Percentiles rank a stretch among this genome's conserved stretches.
Evolutionary conservation across 2,113 vertebrate species (phyloP).

Genomic region (Seriola quinqueradiata): DNA sequence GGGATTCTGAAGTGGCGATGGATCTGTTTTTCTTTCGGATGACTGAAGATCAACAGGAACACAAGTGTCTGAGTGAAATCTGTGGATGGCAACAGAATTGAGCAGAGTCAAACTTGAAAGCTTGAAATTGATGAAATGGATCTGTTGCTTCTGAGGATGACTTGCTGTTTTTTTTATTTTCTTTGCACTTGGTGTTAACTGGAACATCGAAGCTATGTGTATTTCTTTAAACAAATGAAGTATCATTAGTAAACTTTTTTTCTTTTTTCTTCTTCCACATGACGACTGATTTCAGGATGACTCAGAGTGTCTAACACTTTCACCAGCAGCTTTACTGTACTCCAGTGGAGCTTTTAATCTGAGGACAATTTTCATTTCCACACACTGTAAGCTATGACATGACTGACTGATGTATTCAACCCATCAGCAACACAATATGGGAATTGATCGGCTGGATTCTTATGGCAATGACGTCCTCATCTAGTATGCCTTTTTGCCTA

Average conservation of each 20-base stretch:
- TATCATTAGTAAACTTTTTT: neutral
- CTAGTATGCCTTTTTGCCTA: conserved; percentile 65
- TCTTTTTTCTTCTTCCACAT: neutral
- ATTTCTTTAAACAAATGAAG: neutral
- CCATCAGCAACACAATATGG: conserved; percentile 52
- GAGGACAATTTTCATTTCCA: conserved; percentile 24
- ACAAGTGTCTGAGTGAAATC: conserved; percentile 8
- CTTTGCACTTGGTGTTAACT: neutral
- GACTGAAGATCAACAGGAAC: conserved; percentile 40
- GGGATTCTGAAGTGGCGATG: conserved; percentile 44
- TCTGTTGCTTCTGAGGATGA: conserved; percentile 9
- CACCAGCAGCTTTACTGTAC: neutral
- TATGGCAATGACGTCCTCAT: conserved; percentile 71
- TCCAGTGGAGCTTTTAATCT: conserved; percentile 2
- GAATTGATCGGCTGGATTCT: conserved; percentile 65
- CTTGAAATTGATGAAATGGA: conserved; percentile 17
- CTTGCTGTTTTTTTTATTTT: neutral
- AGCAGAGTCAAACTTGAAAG: neutral
- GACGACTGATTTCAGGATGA: neutral
- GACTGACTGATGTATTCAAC: conserved; percentile 67
- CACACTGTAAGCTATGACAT: conserved; percentile 49
- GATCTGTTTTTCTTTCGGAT: conserved; percentile 48
- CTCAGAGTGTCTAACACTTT: conserved; percentile 3
- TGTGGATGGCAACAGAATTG: conserved; percentile 17
- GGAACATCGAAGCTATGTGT: neutral